Evolutionary conservation across 2,797 vertebrate genomes (phyloP).

Genomic region (Enteromius unitaeniatus): DNA sequence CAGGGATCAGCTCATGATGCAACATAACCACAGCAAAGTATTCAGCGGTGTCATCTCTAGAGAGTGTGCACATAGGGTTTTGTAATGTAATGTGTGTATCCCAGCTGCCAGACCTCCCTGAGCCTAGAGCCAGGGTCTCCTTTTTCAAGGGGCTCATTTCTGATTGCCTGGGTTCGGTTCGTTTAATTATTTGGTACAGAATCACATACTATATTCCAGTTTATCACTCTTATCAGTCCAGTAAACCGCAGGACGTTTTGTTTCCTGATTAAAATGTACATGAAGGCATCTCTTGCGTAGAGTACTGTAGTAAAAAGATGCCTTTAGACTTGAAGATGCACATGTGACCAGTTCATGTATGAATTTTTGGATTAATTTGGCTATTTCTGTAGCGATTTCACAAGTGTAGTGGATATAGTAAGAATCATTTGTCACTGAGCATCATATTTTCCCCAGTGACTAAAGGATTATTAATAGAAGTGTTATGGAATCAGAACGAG

Average conservation of each 20-base stretch:
- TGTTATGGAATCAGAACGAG: not conserved
- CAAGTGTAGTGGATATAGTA: not conserved
- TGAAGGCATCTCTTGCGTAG: no score
- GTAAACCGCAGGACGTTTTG: not conserved
- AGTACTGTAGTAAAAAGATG: not conserved
- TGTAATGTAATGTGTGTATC: not conserved
- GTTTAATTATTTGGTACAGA: not conserved
- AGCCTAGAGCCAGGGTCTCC: not conserved
- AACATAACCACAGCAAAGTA: not conserved
- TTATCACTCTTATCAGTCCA: not conserved
- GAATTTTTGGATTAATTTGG: not conserved
- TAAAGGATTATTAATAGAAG: not conserved
- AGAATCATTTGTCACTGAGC: not conserved
- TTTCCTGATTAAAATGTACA: not conserved
- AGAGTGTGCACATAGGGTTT: not conserved
- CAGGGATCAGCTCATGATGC: slow-evolving; percentile 24
- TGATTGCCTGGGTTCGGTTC: not conserved
- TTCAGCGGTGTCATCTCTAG: not conserved
- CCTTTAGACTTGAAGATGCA: not conserved
- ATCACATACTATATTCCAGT: not conserved
- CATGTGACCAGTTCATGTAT: not conserved
- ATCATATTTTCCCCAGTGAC: not conserved
- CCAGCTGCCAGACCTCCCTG: not conserved
- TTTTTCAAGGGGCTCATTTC: slow-evolving; percentile 1
- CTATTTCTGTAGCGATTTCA: not conserved